phyloP scores from a whole-genome alignment of 2,888 invertebrate genomes.

The Agriopis marginaria region DNA sequence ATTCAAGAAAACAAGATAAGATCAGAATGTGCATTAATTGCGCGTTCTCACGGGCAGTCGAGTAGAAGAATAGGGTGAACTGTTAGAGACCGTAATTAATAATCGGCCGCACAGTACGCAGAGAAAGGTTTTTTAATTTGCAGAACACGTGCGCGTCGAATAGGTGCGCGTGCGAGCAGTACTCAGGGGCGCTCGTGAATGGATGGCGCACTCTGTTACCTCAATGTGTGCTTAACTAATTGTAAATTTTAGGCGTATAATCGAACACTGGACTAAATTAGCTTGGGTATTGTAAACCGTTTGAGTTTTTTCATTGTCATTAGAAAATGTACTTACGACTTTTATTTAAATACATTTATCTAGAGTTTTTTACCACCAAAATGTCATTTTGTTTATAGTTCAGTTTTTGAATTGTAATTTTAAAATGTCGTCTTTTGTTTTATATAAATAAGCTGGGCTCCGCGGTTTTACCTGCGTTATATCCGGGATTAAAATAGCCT shows the following conservation, averaged over 20 bases:
- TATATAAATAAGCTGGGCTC: too few relatives aligned
- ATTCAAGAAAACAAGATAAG: conserved; percentile 42
- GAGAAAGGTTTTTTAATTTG: conserved; percentile 80
- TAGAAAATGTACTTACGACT: too few relatives aligned
- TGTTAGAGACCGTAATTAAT: conserved; percentile 69
- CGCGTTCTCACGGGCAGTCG: conserved; percentile 65
- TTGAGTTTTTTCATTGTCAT: not conserved
- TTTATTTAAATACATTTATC: too few relatives aligned
- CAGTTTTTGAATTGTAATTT: too few relatives aligned
- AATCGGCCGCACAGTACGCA: conserved; percentile 60
- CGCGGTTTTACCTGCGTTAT: too few relatives aligned
- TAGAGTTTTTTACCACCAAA: too few relatives aligned
- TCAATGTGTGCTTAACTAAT: conserved; percentile 33
- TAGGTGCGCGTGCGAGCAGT: conserved; percentile 70
- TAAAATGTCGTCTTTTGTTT: too few relatives aligned
- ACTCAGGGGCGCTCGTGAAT: conserved; percentile 43
- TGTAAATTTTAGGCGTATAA: conserved; percentile 12
- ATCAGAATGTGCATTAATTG: conserved; percentile 64
- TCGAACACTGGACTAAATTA: conserved; percentile 1
- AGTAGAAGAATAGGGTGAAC: conserved; percentile 34
- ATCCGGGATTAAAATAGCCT: too few relatives aligned
- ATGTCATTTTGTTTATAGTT: too few relatives aligned
- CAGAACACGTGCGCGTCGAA: conserved; percentile 77
- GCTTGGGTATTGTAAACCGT: conserved; percentile 1
- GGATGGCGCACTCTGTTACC: conserved; percentile 20